Conservation (phyloP, 2,888 invertebrate species). For the Trachelus troglodyta region DNA sequence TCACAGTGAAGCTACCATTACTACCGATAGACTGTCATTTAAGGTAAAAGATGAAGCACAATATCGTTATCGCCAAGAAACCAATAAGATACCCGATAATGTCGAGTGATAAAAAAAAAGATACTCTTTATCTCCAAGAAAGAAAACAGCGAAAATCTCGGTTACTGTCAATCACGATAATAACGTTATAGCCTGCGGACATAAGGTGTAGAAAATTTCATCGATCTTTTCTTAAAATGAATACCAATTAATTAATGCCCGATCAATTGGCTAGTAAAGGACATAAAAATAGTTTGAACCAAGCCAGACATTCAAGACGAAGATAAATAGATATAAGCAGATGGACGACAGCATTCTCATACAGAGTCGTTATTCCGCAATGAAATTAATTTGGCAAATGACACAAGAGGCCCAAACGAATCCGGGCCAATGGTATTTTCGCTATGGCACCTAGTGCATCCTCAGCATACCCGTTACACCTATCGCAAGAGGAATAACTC, state of each 20-base stretch:
- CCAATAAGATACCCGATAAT: background rate
- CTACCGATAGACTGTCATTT: background rate
- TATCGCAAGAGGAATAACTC: background rate
- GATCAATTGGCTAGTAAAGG: background rate
- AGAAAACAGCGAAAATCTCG: background rate
- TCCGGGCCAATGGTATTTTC: slow-evolving; percentile 37
- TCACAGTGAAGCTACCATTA: background rate
- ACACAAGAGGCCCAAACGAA: background rate
- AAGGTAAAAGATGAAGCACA: background rate
- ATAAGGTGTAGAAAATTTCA: background rate
- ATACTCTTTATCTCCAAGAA: background rate
- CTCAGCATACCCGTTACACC: background rate
- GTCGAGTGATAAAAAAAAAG: background rate
- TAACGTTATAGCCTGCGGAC: background rate
- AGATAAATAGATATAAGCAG: background rate
- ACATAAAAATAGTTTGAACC: background rate
- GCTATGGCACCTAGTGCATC: background rate
- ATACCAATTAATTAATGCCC: background rate
- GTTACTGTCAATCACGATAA: background rate
- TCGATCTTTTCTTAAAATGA: background rate
- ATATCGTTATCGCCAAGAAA: background rate
- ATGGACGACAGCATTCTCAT: background rate
- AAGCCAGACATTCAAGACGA: background rate
- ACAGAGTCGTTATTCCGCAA: background rate
- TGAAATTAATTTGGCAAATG: background rate